Conservation (phyloP, 2,888 invertebrate species). For the Zhuqinia jingwanae region DNA sequence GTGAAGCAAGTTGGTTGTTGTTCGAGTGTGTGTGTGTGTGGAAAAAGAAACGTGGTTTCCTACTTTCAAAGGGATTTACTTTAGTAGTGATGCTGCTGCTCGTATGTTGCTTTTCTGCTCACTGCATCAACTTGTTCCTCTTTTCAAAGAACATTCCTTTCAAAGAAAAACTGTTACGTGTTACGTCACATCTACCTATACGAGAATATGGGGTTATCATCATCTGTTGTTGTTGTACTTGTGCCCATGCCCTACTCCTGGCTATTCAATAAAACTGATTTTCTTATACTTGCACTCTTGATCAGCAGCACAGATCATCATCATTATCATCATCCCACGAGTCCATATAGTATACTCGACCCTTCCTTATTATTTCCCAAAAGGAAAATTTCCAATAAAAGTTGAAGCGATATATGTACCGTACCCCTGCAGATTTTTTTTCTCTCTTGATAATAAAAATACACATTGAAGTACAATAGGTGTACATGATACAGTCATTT, state of each 20-base stretch:
- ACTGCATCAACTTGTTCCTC: neutral
- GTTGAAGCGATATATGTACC: too few species aligned
- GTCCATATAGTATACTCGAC: too few species aligned
- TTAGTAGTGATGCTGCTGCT: conserved; percentile 22
- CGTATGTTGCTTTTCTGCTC: conserved; percentile 6
- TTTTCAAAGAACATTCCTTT: conserved; percentile 34
- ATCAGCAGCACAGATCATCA: too few species aligned
- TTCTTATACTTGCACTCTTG: neutral
- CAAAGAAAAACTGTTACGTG: conserved; percentile 47
- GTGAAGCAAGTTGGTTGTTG: neutral
- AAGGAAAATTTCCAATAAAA: conserved; percentile 40
- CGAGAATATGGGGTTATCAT: neutral
- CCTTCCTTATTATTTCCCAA: conserved; percentile 9
- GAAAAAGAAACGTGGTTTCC: conserved; percentile 59
- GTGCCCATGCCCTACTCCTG: conserved; percentile 17
- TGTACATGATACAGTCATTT: conserved; percentile 54
- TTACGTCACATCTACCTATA: neutral
- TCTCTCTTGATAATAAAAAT: conserved; percentile 51
- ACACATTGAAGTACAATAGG: conserved; percentile 37
- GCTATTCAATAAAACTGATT: too few species aligned
- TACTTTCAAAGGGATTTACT: conserved; percentile 64
- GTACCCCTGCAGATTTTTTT: conserved; percentile 62
- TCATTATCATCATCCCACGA: conserved; percentile 24
- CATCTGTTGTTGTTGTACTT: conserved; percentile 32
- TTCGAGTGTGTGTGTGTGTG: too few species aligned